These are phyloP conservation scores for Microplitis manilae DNA, from an alignment of 2,888 invertebrate genomes.

Conservation along the genomic window DNA sequence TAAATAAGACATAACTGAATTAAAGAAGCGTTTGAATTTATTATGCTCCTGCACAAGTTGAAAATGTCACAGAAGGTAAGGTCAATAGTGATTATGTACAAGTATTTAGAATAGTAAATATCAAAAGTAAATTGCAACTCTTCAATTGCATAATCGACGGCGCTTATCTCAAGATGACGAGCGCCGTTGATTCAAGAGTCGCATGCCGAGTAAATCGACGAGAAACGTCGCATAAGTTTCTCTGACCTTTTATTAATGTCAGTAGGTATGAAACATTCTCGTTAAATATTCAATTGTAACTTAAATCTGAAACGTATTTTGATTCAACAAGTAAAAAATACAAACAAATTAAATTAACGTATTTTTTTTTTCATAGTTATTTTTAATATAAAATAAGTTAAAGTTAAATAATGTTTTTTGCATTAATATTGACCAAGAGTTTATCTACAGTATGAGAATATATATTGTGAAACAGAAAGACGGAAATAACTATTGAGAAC, in stretches of 20 bases:
- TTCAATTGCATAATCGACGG: constrained; percentile 44
- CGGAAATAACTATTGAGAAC: constrained; percentile 62
- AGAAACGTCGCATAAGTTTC: constrained; percentile 50
- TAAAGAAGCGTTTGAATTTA: constrained; percentile 7
- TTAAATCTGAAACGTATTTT: neutral
- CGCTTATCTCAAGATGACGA: constrained; percentile 16
- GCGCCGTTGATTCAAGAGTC: neutral
- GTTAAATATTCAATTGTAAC: neutral
- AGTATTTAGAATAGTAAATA: constrained; percentile 37
- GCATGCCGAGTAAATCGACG: constrained; percentile 37
- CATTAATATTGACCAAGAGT: neutral
- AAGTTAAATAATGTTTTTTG: neutral
- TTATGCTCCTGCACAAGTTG: neutral
- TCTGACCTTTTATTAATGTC: constrained; percentile 58
- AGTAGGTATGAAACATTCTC: constrained; percentile 36
- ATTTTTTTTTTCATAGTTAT: neutral
- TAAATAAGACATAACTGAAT: constrained; percentile 16
- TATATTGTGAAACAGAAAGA: constrained; percentile 60
- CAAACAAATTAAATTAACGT: neutral
- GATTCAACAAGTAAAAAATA: neutral
- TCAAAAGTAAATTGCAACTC: constrained; percentile 40
- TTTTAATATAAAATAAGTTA: neutral
- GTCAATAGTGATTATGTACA: constrained; percentile 18
- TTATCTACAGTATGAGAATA: neutral
- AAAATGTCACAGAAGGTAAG: constrained; percentile 32